Base-by-base conservation (phyloP, 2,113 vertebrate species). In the Tragulus kanchil region DNA sequence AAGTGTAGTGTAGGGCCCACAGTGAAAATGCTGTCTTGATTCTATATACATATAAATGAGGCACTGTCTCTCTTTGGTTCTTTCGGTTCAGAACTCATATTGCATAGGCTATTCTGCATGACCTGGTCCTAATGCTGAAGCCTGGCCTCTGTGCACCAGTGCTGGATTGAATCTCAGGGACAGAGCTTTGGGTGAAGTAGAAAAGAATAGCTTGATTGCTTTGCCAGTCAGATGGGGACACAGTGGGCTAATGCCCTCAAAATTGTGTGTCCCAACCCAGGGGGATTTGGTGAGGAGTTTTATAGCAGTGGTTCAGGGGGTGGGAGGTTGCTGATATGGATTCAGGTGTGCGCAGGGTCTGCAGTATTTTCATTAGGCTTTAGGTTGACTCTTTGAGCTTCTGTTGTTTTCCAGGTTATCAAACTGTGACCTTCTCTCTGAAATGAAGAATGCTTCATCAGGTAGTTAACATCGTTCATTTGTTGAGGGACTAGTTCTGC, bases 1-100 rank as follows among this genome's bases (percentile, higher is more conserved):
- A 84, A 13, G n/a, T 21, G 17, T 50, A 45, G 54, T 87, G n/a
- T 13, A 28, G 2, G 58, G 25, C 19, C 8, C 36, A 64, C 3
- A 3, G 23, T 89, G 36, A 9, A 62, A 58, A 31, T 7, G n/a
- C 11, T 85, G 0, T 78, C 19, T 54, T 50, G 45, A 11, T 31
- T 58, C 26, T 82, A 0, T 69, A 23, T 21, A 8, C 5, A 0
- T 3, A 3, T 50, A 31, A 19, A 5, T 0, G 2, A 79, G 77
- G 5, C 17, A 3, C 54, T 71, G 15, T 4, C 4, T 67, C 11
- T 94, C 10, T 64, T 54, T 19, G 45, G 6, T 48, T 45, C 50
- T 54, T 85, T 62, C 16, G 9, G 17, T 61, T 13, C 7, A 12
- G 62, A 95, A 19, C 6, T 26, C 56, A 26, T 1, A 13, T 19